These are phyloP conservation scores for Napeogenes inachia DNA, from an alignment of 2,888 invertebrate species.

Conservation along the genomic window DNA sequence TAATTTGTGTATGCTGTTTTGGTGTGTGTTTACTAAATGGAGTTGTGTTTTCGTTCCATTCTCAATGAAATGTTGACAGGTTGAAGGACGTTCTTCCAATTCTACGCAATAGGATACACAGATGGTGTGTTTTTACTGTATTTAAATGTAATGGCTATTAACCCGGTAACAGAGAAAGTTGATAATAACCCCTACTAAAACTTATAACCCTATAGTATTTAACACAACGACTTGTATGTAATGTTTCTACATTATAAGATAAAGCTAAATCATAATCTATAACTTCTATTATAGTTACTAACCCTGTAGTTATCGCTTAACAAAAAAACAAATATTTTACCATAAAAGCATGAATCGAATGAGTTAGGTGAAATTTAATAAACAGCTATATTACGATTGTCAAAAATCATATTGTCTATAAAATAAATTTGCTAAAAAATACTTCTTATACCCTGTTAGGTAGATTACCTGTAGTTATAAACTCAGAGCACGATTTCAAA, in stretches of 20 bases:
- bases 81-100: conserved; percentile 56
- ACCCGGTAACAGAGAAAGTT: conserved; percentile 17
- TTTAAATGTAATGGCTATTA: conserved; percentile 34
- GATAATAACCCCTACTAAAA: conserved; percentile 10
- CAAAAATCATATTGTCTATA: not conserved
- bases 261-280: not conserved
- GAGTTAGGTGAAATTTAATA: too few species aligned
- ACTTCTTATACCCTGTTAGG: conserved; percentile 1
- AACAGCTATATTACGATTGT: too few species aligned
- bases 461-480: conserved; percentile 1
- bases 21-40: conserved; percentile 8
- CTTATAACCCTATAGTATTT: conserved; percentile 12
- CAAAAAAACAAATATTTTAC: not conserved
- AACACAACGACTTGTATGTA: not conserved
- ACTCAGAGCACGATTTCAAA: not conserved
- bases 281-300: conserved; percentile 1
- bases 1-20: too few species aligned
- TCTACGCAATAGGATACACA: conserved; percentile 56
- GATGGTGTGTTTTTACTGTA: conserved; percentile 56
- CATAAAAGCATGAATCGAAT: not conserved
- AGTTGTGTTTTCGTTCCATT: conserved; percentile 31
- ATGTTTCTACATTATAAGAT: not conserved
- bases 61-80: conserved; percentile 53
- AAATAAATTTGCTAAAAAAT: not conserved
- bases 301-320: conserved; percentile 3